These are phyloP conservation scores for Crotalus helleri DNA, from an alignment of 2,113 vertebrate genomes.

Conservation along the genomic window DNA sequence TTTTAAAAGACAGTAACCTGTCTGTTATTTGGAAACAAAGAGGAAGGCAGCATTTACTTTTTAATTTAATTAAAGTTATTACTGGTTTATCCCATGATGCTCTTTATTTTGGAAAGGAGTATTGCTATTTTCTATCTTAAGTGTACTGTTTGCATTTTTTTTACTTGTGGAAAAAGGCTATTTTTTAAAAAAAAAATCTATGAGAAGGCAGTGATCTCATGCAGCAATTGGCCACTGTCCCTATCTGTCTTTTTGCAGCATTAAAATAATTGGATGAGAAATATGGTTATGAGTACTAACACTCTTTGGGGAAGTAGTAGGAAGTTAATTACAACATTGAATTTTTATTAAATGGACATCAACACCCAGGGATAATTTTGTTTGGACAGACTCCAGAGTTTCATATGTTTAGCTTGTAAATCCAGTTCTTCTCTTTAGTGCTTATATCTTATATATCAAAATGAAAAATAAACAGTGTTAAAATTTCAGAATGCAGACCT, in stretches of 20 bases:
- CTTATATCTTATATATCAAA: conserved; percentile 64
- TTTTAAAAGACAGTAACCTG: neutral
- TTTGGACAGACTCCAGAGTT: conserved; percentile 68
- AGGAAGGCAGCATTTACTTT: conserved; percentile 25
- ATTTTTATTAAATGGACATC: conserved; percentile 69
- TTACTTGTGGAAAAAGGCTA: conserved; percentile 57
- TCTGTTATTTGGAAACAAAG: conserved; percentile 35
- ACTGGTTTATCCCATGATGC: conserved; percentile 44
- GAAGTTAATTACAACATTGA: conserved; percentile 66
- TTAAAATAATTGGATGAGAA: conserved; percentile 51
- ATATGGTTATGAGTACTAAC: conserved; percentile 42
- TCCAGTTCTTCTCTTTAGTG: conserved; percentile 66
- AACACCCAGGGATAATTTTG: conserved; percentile 66
- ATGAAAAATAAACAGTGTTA: conserved; percentile 62
- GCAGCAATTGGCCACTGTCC: conserved; percentile 57
- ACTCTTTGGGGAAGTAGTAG: conserved; percentile 62
- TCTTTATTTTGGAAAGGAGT: conserved; percentile 56
- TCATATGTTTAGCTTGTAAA: conserved; percentile 71
- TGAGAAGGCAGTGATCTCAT: conserved; percentile 53
- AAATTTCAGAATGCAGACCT: conserved; percentile 70
- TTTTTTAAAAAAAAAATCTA: conserved; percentile 41
- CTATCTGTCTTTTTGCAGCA: conserved; percentile 44
- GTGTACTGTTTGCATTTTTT: conserved; percentile 51
- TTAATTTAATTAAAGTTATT: conserved; percentile 28
- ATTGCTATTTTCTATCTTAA: conserved; percentile 34